A percentile compares a stretch with the other conserved stretches of the same genome.
phyloP scores from a whole-genome alignment of 1,140 invertebrate species.

The Cepaea nemoralis region DNA sequence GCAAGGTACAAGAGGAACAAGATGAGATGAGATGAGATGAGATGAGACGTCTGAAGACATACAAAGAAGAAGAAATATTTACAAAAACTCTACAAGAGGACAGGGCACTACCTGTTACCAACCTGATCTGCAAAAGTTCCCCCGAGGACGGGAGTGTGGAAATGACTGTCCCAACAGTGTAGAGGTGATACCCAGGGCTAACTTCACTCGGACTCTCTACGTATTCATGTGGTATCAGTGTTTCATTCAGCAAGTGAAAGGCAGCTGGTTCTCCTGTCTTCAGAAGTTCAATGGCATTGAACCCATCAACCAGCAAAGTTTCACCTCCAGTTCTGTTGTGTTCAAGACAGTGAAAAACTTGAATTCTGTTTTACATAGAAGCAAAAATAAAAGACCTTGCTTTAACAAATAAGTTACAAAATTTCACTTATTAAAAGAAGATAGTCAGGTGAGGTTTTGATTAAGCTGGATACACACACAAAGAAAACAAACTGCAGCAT shows the following conservation, averaged over 20 bases:
- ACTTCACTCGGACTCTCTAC: conserved; percentile 55
- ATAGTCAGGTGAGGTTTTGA: background rate
- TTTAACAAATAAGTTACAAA: too few species aligned
- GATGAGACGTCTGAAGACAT: too few species aligned
- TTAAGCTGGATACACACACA: background rate
- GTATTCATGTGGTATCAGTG: conserved; percentile 78
- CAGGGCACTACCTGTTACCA: too few species aligned
- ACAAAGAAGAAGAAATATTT: too few species aligned
- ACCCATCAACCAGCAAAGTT: conserved; percentile 80
- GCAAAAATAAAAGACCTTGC: too few species aligned
- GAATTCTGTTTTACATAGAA: conserved; percentile 74
- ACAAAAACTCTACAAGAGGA: too few species aligned
- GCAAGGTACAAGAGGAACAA: too few species aligned
- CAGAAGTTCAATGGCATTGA: conserved; percentile 77
- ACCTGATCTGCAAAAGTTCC: conserved; percentile 62
- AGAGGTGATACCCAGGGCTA: conserved; percentile 44
- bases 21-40: too few species aligned
- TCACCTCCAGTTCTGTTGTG: conserved; percentile 78
- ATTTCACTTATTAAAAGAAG: too few species aligned
- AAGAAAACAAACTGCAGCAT: too few species aligned
- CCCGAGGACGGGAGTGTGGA: conserved; percentile 46
- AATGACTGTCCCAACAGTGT: conserved; percentile 55
- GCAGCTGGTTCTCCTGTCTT: conserved; percentile 73
- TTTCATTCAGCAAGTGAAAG: conserved; percentile 76
- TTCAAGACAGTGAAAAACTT: conserved; percentile 80